A percentile compares a stretch with the other conserved stretches of the same genome.
phyloP scores from a whole-genome alignment of 2,113 vertebrate genomes.

The Oreotrochilus melanogaster region DNA sequence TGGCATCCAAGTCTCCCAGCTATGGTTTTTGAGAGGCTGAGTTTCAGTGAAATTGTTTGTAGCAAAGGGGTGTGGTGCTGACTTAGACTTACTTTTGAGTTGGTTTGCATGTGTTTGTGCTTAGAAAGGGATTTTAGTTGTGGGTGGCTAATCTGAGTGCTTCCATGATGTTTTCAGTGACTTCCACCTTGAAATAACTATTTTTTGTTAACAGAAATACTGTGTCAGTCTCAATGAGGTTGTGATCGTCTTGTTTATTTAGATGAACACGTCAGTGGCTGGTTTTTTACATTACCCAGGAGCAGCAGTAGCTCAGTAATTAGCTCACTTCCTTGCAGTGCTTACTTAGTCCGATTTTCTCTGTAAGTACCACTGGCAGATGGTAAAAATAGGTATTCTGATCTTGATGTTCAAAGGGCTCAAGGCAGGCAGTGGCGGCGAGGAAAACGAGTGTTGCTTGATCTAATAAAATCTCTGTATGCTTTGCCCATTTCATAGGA shows the following conservation, averaged over 20 bases:
- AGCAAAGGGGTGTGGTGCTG: not conserved
- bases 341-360: fast-evolving
- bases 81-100: not conserved
- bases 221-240: not conserved
- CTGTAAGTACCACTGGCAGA: not conserved
- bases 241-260: not conserved
- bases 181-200: not conserved
- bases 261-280: not conserved
- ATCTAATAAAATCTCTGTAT: fast-evolving
- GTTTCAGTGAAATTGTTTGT: not conserved
- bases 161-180: not conserved
- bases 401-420: fast-evolving
- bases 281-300: not conserved
- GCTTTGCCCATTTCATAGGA: not conserved
- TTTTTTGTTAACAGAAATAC: not conserved
- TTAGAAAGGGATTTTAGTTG: not conserved
- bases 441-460: fast-evolving
- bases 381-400: not conserved
- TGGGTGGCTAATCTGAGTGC: not conserved
- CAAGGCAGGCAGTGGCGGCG: not conserved
- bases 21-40: not conserved
- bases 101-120: not conserved
- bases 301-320: not conserved
- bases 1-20: not conserved
- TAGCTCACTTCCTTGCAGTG: not conserved